Evolutionary conservation across 2,888 invertebrate species (phyloP), one percentile per base, ranked within the genome.

Genomic region (Bombylius major): DNA sequence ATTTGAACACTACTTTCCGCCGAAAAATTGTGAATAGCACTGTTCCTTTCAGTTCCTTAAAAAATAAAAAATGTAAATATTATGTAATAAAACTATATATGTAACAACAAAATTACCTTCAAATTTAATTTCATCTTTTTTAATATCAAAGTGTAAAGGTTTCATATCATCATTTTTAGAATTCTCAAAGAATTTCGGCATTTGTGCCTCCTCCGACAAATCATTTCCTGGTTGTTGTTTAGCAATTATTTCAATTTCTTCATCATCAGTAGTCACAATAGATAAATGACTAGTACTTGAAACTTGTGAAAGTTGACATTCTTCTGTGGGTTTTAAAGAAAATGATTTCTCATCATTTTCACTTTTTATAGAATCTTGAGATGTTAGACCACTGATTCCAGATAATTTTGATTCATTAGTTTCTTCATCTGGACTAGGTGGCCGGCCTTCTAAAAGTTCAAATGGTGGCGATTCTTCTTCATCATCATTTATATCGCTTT

Each of bases 401-500:
- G 82, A 81, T 47, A 81, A 65, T 66, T 81, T 78, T 5, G 80
- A 81, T 65, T 81, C 79, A 50, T 77, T 75, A 65, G 75, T 78
- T 47, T 79, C 79, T 39, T 79, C 79, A 32, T 51, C 69, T 69
- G 53, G 53, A 47, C 39, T 53, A n/a, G 42, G 23, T 14, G 51
- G 65, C 67, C 70, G 59, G 74, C 55, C 77, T 59, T 79, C 79
- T 33, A 83, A 70, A 1, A 81, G 82, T 64, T 84, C 84, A 68
- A 83, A 84, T 1, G 80, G 79, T 1, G 84, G 84, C 54, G 83
- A 82, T 56, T 82, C 82, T 62, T 82, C 82, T 54, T 81, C 69
- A 52, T 73, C 67, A 56, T 66, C 65, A 12, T 70, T 68, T 47
- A 67, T 62, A 54, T 72, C 73, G 5, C 67, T 66, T 50, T 64